Evolutionary conservation across 2,113 vertebrate species (phyloP), one percentile per base, ranked within the genome.

Genomic region (Hippocampus comes): DNA sequence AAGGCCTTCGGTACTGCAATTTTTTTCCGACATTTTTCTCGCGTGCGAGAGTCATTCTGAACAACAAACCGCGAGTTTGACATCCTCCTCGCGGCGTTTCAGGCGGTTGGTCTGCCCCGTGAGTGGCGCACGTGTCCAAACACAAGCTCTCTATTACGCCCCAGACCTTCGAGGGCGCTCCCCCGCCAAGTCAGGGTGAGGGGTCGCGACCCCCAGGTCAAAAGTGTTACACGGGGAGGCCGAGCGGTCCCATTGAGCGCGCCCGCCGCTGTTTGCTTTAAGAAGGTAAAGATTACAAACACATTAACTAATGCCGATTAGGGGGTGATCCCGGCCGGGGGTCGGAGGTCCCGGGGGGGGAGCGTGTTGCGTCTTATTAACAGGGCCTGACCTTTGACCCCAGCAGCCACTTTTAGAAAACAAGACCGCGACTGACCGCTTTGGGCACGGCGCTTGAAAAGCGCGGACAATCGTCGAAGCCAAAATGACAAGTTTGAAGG

Each of bases 301-400:
- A 95, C 93, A 94, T 95, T 95, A 94, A 95, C 93, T 95, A 94
- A 94, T 92, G 89, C 91, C 90, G 93, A 95, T 95, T 95, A 94
- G 89, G 91, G 90, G 93, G 84, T 93, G 89, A 63, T 86, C 93
- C 93, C 93, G 63, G 41, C 21, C 12, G 64, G 43, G 64, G 43
- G n/a, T 94, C 71, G 73, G 82, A 76, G 88, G 93, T 91, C 92
- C 90, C 87, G 61, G 84, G 78, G 80, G 78, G 30, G 30, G 30
- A 77, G 82, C 78, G 88, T 91, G 89, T 89, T 86, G 82, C 46
- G 76, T 85, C 85, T 81, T 89, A 92, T 93, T 92, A 93, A 90
- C 90, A 84, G 81, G 68, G 15, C n/a, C 82, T 89, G 88, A 89
- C 87, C 91, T 85, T 68, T 87, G 91, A 92, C 88, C 90, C 73